A percentile compares a stretch with the other conserved stretches of the same genome.
phyloP scores from a whole-genome alignment of 2,888 invertebrate genomes.

The Helleia helle region DNA sequence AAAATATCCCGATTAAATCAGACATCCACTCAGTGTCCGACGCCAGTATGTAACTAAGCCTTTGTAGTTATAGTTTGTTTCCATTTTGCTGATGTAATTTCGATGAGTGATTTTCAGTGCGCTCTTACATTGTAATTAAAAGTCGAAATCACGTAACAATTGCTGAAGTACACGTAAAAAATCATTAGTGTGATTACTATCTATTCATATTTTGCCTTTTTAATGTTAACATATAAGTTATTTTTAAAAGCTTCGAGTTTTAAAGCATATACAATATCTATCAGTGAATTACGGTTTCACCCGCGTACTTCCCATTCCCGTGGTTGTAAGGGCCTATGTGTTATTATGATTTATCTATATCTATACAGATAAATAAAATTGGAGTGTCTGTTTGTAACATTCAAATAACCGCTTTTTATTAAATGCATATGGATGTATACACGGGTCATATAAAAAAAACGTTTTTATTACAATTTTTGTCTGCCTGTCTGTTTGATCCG shows the following conservation, averaged over 20 bases:
- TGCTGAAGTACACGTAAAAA: not conserved
- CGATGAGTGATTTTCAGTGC: constrained; percentile 3
- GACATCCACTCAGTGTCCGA: not conserved
- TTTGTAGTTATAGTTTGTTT: not conserved
- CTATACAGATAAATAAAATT: too few species aligned
- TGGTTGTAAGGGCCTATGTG: too few species aligned
- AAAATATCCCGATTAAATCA: not conserved
- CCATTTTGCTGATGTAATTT: not conserved
- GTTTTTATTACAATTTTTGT: too few species aligned
- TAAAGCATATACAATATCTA: too few species aligned
- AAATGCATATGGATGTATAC: too few species aligned
- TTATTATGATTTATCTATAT: too few species aligned
- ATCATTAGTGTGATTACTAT: not conserved
- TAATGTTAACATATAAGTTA: not conserved
- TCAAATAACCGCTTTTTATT: too few species aligned
- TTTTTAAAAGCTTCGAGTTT: not conserved
- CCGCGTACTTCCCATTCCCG: too few species aligned
- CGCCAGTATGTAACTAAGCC: not conserved
- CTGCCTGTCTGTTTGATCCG: too few species aligned
- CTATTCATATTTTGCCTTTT: not conserved
- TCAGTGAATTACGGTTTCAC: too few species aligned
- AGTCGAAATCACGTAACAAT: not conserved
- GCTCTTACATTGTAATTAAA: not conserved
- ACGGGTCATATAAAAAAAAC: too few species aligned
- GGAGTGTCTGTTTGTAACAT: too few species aligned